Percentiles rank a stretch among this genome's conserved stretches.
Conservation (phyloP, 2,797 vertebrate species). For the Falco berigora region DNA sequence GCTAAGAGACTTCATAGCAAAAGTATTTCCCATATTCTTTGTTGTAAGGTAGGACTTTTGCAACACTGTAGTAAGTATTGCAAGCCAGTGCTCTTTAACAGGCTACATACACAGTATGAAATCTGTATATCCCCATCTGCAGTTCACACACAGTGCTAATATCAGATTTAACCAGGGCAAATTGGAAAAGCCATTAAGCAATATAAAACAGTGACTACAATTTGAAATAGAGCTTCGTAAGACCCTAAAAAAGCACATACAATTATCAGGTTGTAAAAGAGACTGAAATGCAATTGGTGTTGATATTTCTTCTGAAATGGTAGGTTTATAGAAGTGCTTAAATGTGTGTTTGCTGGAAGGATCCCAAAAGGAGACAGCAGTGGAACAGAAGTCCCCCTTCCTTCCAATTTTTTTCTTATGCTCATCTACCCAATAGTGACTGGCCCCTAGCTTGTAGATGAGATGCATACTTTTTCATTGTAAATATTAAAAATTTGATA, state of each 20-base stretch:
- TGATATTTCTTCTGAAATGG: not conserved
- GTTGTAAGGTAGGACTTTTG: not conserved
- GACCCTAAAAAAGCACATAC: not conserved
- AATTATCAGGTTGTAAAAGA: slow-evolving; percentile 37
- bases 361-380: not conserved
- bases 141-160: not conserved
- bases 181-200: slow-evolving; percentile 17
- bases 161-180: not conserved
- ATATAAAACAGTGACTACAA: not conserved
- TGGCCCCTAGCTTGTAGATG: not conserved
- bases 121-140: not conserved
- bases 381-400: not conserved
- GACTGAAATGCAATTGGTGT: not conserved
- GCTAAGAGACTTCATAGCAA: not conserved
- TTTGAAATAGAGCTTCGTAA: not conserved
- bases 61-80: not conserved
- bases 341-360: not conserved
- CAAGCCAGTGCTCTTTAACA: not conserved
- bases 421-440: not conserved
- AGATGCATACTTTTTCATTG: not conserved
- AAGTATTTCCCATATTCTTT: not conserved
- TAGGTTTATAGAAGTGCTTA: not conserved
- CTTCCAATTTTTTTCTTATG: not conserved
- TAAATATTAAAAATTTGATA: not conserved
- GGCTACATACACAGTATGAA: not conserved